Base-by-base conservation (phyloP, 92 coral and sea anemone species). In the Ricordea florida region DNA sequence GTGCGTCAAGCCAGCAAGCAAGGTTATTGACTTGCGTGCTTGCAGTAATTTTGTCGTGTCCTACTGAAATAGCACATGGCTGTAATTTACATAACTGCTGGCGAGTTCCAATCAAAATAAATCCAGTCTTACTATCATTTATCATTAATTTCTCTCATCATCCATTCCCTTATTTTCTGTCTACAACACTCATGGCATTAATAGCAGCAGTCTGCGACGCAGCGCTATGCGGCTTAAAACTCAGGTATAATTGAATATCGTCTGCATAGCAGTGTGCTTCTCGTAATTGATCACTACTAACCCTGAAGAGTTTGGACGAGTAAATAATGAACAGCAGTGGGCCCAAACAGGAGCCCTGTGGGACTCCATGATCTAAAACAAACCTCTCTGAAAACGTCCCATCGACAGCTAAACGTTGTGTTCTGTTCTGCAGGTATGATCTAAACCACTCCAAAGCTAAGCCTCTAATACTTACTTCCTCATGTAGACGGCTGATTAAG, bases 121-220 rank as follows among this genome's bases (percentile, higher is more conserved):
- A 51, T 63, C 73, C 81, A 51, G 87, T 74, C 62, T 82, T 53
- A 35, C 30, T 33, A 64, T 65, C 83, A 49, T 77, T 77, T 17
- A 77, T 13, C 26, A 62, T 10, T 16, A 76, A 34, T 33, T 63
- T 76, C 25, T 62, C 15, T 28, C 10, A 72, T 57, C 77, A 74
- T 82, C 88, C 88, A 83, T n/a, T 53, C n/a, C 57, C 72, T 66
- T 57, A 83, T 83, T 14, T 83, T 67, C 42, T 33, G 62, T 13
- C 64, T 63, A 23, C 82, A 82, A 16, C n/a, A 7, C 71, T 73
- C 76, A 82, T 82, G 2, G 76, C 82, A 2, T 14, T 38, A 6
- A 78, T 31, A 6, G 77, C 84, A 4, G 47, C 69, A n/a, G n/a
- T n/a, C 34, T 69, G 85, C 43, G 62, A 45, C 28, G 66, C 64